These are phyloP conservation scores for Fulmarus glacialis DNA, from an alignment of 2,113 vertebrate genomes.

Conservation along the genomic window DNA sequence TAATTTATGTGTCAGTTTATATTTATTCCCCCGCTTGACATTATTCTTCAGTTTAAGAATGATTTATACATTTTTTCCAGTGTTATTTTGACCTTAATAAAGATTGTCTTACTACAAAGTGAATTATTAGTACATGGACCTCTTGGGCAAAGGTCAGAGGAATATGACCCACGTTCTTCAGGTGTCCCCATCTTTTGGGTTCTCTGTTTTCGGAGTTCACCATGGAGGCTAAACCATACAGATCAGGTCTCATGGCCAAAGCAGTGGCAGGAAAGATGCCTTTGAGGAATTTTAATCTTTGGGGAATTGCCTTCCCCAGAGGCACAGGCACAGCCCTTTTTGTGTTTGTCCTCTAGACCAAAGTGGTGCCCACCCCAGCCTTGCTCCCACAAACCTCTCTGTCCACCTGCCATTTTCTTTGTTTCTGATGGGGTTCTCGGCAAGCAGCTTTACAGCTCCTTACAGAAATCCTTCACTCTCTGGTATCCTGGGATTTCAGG, in stretches of 20 bases:
- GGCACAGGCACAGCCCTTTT: neutral
- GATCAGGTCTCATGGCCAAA: neutral
- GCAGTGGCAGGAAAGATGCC: neutral
- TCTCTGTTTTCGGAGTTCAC: neutral
- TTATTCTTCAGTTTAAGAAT: neutral
- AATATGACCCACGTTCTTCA: neutral
- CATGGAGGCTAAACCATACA: neutral
- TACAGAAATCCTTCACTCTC: neutral
- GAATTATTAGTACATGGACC: neutral
- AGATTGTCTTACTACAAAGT: neutral
- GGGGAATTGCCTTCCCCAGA: neutral
- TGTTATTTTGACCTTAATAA: constrained; percentile 38
- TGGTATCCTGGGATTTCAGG: neutral
- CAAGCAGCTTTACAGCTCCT: neutral
- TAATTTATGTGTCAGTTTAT: constrained; percentile 25
- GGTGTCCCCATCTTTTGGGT: neutral
- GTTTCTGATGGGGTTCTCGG: neutral
- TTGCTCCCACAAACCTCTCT: neutral
- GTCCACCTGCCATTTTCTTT: neutral
- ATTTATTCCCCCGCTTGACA: neutral
- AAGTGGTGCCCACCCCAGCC: neutral
- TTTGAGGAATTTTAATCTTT: neutral
- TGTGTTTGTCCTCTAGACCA: neutral
- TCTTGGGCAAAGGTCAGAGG: neutral
- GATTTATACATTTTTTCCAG: neutral